Evolutionary conservation across 37 sponge, comb jelly and placozoan genomes (phyloP), one percentile per base, ranked within the genome.

Genomic region (Ianthella basta): DNA sequence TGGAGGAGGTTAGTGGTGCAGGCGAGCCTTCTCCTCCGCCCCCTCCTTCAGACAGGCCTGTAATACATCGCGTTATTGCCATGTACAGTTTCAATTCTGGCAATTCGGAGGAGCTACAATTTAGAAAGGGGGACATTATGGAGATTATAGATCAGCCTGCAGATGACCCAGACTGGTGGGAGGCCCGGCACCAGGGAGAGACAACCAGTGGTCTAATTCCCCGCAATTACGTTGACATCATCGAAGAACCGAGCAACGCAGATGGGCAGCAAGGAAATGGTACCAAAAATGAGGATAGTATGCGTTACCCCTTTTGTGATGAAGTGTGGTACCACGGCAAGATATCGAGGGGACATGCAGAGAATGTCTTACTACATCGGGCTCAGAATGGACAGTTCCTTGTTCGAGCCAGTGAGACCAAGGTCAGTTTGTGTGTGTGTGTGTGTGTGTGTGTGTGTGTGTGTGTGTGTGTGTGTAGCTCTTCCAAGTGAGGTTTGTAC

Each of bases 131-230:
- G 55, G 93, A 95, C 53, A 41, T 89, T 19, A 65, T 95, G 88
- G 96, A 95, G 27, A 85, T 95, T 13, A 84, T 88, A 32, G 96
- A 90, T 64, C 96, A 92, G 36, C 96, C 96, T 15, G 84, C 78
- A 5, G 91, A 95, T 8, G 96, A 95, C 82, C 96, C 96, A 13
- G 96, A 95, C 36, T 95, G 96, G 96, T 95, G 96, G 96, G 93
- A 95, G 67, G 96, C 96, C 19, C 65, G 91, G 24, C 90, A 83
- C 20, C 50, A 67, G 16, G 77, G 85, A 13, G 79, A 89, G 34
- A 88, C 88, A 2, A 70, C 23, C 19, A 87, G 80, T 21, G 96
- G 96, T 14, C 86, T 95, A n/a, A 87, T 95, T 6, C 96, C 96
- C 19, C 56, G 96, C 19, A 95, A 95, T 83, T 95, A 95, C 64